A percentile compares a stretch with the other conserved stretches of the same genome.
Evolutionary conservation across 1,140 invertebrate species (phyloP).

Genomic region (Calliphora vicina): DNA sequence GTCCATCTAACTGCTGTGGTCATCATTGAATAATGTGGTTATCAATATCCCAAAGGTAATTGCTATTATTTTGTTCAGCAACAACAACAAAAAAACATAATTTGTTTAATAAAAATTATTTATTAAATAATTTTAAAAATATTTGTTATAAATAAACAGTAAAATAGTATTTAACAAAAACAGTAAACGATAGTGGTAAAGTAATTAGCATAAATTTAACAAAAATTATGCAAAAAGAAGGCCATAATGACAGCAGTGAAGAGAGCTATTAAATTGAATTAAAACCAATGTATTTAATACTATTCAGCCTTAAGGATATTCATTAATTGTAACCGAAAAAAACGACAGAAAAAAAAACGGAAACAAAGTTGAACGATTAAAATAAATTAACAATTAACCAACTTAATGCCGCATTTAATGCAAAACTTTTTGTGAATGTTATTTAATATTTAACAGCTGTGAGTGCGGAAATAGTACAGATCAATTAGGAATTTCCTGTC

Average conservation of each 20-base stretch:
- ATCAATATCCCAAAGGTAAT: slow-evolving; percentile 5
- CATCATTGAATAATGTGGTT: slow-evolving; percentile 9
- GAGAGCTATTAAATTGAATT: not conserved
- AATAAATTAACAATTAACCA: slow-evolving; percentile 14
- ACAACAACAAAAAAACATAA: not conserved
- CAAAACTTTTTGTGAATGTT: not conserved
- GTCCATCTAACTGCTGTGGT: not conserved
- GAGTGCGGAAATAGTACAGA: not conserved
- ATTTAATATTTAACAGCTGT: not conserved
- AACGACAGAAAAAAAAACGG: not conserved
- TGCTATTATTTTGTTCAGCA: not conserved
- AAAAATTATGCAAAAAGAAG: not conserved
- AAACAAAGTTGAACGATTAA: slow-evolving; percentile 6
- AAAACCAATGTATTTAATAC: not conserved
- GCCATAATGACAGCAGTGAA: not conserved
- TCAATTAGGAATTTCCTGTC: no score
- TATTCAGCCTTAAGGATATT: not conserved
- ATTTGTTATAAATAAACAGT: not conserved
- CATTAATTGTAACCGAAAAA: not conserved
- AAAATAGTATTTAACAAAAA: not conserved
- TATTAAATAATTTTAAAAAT: not conserved
- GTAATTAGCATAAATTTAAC: slow-evolving; percentile 1
- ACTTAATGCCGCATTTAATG: not conserved
- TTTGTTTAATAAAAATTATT: not conserved
- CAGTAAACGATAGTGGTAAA: slow-evolving; percentile 12